These are phyloP conservation scores for Micronisus gabar DNA, from an alignment of 2,113 vertebrate species.

Conservation along the genomic window DNA sequence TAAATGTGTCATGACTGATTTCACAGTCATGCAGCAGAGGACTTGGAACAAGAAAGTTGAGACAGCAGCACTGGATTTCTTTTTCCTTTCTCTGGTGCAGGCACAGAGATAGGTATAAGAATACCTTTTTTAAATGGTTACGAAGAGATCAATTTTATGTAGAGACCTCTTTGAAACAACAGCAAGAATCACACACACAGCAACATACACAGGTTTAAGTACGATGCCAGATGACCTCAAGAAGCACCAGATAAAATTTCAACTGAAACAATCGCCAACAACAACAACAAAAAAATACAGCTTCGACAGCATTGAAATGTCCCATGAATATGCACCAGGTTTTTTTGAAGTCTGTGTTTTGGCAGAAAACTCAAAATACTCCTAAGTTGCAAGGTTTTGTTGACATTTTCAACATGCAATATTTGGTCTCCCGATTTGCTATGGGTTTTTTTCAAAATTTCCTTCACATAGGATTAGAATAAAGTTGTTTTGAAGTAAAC, in stretches of 20 bases:
- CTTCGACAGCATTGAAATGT: background rate
- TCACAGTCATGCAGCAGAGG: background rate
- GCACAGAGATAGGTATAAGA: background rate
- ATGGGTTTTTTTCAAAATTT: background rate
- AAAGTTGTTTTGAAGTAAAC: background rate
- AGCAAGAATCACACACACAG: background rate
- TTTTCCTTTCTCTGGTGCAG: background rate
- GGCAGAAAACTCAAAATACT: background rate
- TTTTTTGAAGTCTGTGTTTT: background rate
- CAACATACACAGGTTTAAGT: background rate
- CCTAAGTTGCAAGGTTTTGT: background rate
- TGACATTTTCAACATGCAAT: background rate
- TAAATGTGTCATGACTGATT: background rate
- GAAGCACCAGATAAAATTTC: background rate
- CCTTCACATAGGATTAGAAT: background rate
- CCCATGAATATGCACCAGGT: background rate
- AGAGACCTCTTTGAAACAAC: background rate
- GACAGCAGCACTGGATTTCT: background rate
- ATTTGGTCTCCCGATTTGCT: background rate
- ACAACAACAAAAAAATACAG: background rate
- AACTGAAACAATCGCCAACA: background rate
- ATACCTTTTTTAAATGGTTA: background rate
- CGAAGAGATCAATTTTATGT: background rate
- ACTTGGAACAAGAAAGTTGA: background rate
- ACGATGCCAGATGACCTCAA: background rate